Conservation (phyloP, 2,113 vertebrate genomes). For the Ia io region DNA sequence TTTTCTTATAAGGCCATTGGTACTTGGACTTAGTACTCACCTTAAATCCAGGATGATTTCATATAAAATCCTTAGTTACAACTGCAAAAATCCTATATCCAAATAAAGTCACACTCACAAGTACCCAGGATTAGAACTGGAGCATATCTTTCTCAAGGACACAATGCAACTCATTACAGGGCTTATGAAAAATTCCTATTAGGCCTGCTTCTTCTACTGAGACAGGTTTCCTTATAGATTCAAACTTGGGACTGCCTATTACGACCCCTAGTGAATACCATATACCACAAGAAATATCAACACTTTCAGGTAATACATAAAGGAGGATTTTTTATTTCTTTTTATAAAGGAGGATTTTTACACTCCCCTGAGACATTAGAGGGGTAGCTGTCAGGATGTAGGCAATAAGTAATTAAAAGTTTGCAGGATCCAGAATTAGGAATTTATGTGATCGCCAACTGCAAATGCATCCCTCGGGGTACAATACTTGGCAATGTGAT, state of each 20-base stretch:
- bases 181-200: neutral
- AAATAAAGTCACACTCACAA: constrained; percentile 1
- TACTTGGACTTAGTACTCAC: neutral
- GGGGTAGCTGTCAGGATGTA: neutral
- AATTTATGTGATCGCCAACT: neutral
- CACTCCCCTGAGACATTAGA: neutral
- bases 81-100: neutral
- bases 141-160: neutral
- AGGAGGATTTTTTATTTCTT: neutral
- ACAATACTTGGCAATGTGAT: neutral
- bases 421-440: neutral
- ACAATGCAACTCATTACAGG: neutral
- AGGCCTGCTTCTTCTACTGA: neutral
- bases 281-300: neutral
- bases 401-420: constrained; percentile 4
- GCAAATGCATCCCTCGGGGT: neutral
- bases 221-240: neutral
- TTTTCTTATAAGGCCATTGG: neutral
- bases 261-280: neutral
- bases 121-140: neutral
- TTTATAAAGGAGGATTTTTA: neutral
- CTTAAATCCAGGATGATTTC: neutral
- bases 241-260: neutral
- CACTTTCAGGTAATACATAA: neutral
- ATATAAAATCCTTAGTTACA: neutral